phyloP scores from a whole-genome alignment of 2,113 vertebrate species.

The Elaphurus davidianus region DNA sequence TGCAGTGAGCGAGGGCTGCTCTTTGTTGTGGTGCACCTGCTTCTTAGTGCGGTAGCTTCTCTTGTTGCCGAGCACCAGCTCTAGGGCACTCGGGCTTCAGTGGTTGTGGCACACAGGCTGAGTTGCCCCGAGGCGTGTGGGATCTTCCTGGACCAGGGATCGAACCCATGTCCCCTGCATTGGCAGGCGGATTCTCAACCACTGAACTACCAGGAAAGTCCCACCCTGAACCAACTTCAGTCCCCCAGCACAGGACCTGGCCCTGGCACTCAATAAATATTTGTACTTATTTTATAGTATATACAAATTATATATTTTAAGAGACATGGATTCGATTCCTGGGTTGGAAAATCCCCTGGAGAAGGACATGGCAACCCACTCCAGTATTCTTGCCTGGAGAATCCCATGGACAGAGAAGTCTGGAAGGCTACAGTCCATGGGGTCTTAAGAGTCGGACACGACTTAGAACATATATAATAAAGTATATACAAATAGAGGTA shows the following conservation, averaged over 20 bases:
- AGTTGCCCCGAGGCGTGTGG: background rate
- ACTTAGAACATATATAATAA: no score
- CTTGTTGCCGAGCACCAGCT: background rate
- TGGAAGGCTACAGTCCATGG: no score
- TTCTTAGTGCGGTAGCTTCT: background rate
- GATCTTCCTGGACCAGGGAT: background rate
- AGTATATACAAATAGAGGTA: background rate
- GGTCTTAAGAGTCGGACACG: no score
- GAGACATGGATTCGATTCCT: no score
- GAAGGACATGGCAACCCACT: no score
- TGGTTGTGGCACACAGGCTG: background rate
- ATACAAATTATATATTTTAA: background rate
- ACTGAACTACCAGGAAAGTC: background rate
- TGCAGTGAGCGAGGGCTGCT: background rate
- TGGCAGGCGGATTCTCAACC: background rate
- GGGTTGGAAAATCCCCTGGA: no score
- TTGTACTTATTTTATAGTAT: background rate
- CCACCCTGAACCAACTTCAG: background rate
- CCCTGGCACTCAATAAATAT: background rate
- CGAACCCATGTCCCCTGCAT: background rate
- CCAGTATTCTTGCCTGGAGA: no score
- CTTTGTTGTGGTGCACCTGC: background rate
- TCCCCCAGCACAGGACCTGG: background rate
- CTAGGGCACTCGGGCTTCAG: background rate
- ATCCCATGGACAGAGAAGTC: no score